phyloP scores from a whole-genome alignment of 1,140 invertebrate genomes.

The Stegodyphus mimosarum region DNA sequence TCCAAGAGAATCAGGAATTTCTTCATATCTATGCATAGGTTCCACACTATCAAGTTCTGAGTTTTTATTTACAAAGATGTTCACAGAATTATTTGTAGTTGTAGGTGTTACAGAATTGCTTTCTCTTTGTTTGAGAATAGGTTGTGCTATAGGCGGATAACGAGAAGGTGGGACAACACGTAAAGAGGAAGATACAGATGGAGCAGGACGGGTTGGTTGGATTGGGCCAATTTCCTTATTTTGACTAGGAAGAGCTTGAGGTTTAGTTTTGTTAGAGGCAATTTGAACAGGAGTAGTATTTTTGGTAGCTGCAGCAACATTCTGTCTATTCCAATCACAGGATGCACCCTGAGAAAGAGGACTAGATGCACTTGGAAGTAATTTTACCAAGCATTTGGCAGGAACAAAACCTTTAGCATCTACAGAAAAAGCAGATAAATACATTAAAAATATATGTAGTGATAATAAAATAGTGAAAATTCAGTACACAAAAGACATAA shows the following conservation, averaged over 20 bases:
- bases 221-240: no score
- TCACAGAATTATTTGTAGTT: not conserved
- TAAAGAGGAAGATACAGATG: constrained; percentile 11
- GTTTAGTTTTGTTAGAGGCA: no score
- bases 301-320: no score
- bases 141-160: constrained; percentile 4
- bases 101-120: not conserved
- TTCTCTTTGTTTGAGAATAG: not conserved
- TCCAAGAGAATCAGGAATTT: not conserved
- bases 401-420: constrained; percentile 66
- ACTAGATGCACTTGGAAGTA: not conserved
- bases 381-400: constrained; percentile 63
- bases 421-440: constrained; percentile 60
- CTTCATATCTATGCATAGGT: constrained; percentile 52
- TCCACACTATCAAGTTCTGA: not conserved
- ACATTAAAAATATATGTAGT: not conserved
- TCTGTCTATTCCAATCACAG: no score
- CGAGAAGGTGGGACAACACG: constrained; percentile 37
- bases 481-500: constrained; percentile 4
- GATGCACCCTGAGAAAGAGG: no score
- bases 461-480: not conserved
- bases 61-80: not conserved
- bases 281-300: no score
- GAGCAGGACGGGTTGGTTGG: constrained; percentile 26
- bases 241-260: no score